phyloP scores from a whole-genome alignment of 2,113 vertebrate species.

The Halcyon senegalensis region DNA sequence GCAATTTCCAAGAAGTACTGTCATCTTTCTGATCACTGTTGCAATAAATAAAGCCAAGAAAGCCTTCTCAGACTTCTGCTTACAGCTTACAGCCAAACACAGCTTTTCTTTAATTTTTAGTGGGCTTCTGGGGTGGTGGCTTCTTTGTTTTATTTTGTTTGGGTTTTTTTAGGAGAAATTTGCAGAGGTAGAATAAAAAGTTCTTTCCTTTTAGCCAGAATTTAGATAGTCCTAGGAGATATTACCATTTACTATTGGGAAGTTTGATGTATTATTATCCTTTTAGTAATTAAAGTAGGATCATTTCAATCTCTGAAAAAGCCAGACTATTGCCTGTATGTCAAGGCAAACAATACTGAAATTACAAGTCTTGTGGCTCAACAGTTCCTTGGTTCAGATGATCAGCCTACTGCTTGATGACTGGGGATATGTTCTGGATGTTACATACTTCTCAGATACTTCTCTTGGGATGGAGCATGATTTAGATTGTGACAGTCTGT shows the following conservation, averaged over 20 bases:
- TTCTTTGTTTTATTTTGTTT: not conserved
- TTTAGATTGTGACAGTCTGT: not conserved
- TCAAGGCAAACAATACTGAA: not conserved
- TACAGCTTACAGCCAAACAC: not conserved
- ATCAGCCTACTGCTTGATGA: not conserved
- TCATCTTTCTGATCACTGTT: not conserved
- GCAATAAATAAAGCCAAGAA: not conserved
- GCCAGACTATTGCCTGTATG: not conserved
- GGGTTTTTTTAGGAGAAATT: not conserved
- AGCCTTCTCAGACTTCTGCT: not conserved
- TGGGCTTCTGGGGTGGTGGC: fast-evolving
- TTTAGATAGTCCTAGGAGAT: not conserved
- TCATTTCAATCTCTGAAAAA: not conserved
- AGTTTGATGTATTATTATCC: not conserved
- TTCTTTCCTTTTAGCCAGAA: not conserved
- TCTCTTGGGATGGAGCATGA: not conserved
- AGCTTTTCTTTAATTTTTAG: not conserved
- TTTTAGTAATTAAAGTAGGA: not conserved
- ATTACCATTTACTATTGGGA: not conserved
- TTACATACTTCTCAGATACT: not conserved
- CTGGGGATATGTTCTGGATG: not conserved
- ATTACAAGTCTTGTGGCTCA: not conserved
- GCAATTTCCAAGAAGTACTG: not conserved
- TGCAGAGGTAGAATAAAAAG: not conserved
- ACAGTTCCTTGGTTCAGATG: not conserved